A percentile compares a stretch with the other conserved stretches of the same genome.
phyloP scores from a whole-genome alignment of 2,888 invertebrate species.

The Marasmarcha lunaedactyla region DNA sequence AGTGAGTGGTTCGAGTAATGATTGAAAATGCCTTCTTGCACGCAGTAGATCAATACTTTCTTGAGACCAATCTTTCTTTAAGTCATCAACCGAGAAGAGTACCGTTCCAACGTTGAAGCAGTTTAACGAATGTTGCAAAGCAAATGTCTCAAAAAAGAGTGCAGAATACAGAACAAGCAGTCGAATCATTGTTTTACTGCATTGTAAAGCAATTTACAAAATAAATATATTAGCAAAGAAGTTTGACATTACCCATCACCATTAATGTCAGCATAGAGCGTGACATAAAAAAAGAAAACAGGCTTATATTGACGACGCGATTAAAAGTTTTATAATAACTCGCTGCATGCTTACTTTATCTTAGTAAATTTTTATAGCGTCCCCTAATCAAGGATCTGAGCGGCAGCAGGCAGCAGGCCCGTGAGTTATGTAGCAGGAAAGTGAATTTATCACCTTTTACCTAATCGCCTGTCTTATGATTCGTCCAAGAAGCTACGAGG shows the following conservation, averaged over 20 bases:
- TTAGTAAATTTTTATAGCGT: constrained; percentile 23
- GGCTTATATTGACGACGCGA: too few relatives aligned
- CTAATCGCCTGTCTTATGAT: constrained; percentile 35
- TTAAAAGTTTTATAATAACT: too few relatives aligned
- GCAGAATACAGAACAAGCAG: not conserved
- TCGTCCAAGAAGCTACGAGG: constrained; percentile 19
- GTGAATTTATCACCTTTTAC: constrained; percentile 34
- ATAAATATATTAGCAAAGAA: constrained; percentile 40
- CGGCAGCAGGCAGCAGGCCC: constrained; percentile 15
- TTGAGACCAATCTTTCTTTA: constrained; percentile 29
- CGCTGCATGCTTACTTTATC: constrained; percentile 11
- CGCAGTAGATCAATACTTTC: constrained; percentile 28
- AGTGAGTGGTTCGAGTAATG: constrained; percentile 32
- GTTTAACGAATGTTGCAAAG: constrained; percentile 11
- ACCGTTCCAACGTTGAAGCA: constrained; percentile 44
- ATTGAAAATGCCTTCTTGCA: constrained; percentile 38
- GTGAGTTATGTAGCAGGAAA: constrained; percentile 23
- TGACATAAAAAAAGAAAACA: too few relatives aligned
- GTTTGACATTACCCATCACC: constrained; percentile 13
- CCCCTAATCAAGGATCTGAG: constrained; percentile 21
- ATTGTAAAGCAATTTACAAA: constrained; percentile 30
- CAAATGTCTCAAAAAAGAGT: constrained; percentile 4
- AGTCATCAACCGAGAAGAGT: constrained; percentile 30
- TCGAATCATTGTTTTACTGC: constrained; percentile 1
- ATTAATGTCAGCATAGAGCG: constrained; percentile 9